Base-by-base conservation (phyloP, 2,113 vertebrate species). In the Pycnonotus jocosus region DNA sequence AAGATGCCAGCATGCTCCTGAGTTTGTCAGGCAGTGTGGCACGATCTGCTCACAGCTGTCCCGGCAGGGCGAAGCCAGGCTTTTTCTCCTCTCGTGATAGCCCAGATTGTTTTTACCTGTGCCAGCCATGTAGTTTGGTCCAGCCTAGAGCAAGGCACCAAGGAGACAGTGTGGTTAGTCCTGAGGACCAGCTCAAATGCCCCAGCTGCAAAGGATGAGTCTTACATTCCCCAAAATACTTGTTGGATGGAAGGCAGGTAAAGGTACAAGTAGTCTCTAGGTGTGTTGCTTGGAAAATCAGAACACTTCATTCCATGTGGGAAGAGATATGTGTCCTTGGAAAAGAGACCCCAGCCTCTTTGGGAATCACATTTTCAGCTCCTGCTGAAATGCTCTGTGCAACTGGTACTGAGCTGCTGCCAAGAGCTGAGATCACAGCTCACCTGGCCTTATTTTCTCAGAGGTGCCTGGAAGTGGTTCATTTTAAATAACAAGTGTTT, bases 281-380 rank as follows among this genome's bases (percentile, higher is more conserved):
- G 0, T 74, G 40, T 25, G 31, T 18, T 57, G 78, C 69, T 60
- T 77, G 5, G 56, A 45, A 65, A 80, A 73, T 50, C 42, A 73
- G 33, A 65, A 37, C 15, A 13, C 14, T 81, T 85, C 18, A 12
- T 42, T 57, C 60, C 6, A 16, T 4, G 8, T 14, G 23, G 57
- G 64, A 10, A 74, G n/a, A 84, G 22, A 38, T 20, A 15, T 0
- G 0, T 2, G 16, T 31, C 24, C 15, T 85, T 62, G 31, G 27
- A 24, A 50, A 93, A 81, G 18, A 40, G 53, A 62, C 31, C 69
- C 69, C 1, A 5, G 14, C 28, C 9, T 38, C 27, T 27, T 71
- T 69, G 58, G 48, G 85, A 91, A 76, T 19, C 60, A 15, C n/a
- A 38, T 38, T 22, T 21, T 17, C 38, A 64, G 23, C 11, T 73